phyloP scores from a whole-genome alignment of 2,888 invertebrate genomes.

The Lithophane semibrunnea region DNA sequence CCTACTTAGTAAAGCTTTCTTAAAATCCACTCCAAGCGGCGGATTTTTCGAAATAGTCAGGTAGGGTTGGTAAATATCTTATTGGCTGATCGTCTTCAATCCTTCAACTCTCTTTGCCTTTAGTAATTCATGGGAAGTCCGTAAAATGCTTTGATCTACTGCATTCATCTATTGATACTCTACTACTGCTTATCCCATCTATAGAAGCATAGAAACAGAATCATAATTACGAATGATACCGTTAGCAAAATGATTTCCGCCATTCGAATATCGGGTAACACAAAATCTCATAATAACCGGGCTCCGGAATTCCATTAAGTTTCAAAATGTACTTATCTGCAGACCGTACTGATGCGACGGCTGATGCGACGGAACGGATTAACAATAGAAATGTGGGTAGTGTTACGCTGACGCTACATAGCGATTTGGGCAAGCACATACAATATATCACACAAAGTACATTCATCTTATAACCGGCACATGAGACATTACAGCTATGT shows the following conservation, averaged over 20 bases:
- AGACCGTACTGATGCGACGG: slow-evolving; percentile 14
- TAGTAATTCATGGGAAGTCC: neutral
- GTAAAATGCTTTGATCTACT: neutral
- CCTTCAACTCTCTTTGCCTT: too few relatives aligned
- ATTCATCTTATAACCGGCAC: too few relatives aligned
- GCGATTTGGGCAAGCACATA: neutral
- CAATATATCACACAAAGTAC: neutral
- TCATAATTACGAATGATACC: neutral
- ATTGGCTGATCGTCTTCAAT: too few relatives aligned
- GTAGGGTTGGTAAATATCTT: neutral
- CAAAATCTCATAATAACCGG: slow-evolving; percentile 4
- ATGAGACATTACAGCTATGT: neutral
- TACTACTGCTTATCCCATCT: neutral
- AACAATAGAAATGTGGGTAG: neutral
- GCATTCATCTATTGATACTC: neutral
- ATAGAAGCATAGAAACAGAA: neutral
- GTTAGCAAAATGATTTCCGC: slow-evolving; percentile 21
- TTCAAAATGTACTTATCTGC: slow-evolving; percentile 30
- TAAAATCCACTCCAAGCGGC: neutral
- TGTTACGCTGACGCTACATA: slow-evolving; percentile 1
- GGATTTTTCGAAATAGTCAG: neutral
- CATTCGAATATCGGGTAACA: slow-evolving; percentile 13
- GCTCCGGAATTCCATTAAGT: neutral
- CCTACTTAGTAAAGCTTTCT: neutral
- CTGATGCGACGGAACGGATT: slow-evolving; percentile 2